Evolutionary conservation across 2,888 invertebrate genomes (phyloP).

Genomic region (Netelia fuscicornis): DNA sequence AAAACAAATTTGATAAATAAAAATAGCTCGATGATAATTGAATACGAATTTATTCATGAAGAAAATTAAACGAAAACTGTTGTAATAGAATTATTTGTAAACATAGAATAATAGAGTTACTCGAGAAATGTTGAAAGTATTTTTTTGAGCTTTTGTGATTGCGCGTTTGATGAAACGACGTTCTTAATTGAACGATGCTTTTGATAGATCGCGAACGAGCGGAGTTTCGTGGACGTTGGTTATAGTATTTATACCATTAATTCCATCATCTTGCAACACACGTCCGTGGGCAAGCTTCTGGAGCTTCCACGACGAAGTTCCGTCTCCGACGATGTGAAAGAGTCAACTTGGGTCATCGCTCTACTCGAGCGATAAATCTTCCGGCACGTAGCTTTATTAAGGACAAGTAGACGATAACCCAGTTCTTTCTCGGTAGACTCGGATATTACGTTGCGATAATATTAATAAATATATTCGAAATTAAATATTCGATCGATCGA

Average conservation of each 20-base stretch:
- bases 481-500: neutral
- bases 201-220: conserved; percentile 34
- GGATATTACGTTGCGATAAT: conserved; percentile 41
- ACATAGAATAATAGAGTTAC: neutral
- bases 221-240: neutral
- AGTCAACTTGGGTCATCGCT: conserved; percentile 74
- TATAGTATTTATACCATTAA: neutral
- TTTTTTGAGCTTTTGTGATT: neutral
- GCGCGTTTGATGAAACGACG: conserved; percentile 31
- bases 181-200: conserved; percentile 54
- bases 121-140: too few species aligned
- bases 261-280: conserved; percentile 35
- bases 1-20: neutral
- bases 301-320: conserved; percentile 15
- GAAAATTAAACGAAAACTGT: too few species aligned
- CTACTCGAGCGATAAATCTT: conserved; percentile 75
- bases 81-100: neutral
- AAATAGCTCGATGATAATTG: conserved; percentile 8
- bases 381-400: conserved; percentile 73
- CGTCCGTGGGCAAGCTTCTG: conserved; percentile 6
- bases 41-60: neutral
- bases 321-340: neutral
- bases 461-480: neutral
- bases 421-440: conserved; percentile 72
- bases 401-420: conserved; percentile 79